These are phyloP conservation scores for Teleiodes luculella DNA, from an alignment of 2,888 invertebrate species.

Conservation along the genomic window DNA sequence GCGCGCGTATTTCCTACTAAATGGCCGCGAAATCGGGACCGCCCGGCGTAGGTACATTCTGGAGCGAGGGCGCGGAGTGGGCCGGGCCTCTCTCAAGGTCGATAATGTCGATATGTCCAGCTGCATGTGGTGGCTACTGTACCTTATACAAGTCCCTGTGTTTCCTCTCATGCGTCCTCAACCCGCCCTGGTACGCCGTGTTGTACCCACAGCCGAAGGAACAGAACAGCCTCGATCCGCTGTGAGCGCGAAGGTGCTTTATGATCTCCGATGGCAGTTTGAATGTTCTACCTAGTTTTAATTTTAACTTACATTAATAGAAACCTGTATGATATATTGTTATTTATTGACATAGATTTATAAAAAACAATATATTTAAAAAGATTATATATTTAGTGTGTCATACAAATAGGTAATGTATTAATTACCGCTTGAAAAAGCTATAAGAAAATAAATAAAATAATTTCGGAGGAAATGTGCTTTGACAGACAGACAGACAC, in stretches of 20 bases:
- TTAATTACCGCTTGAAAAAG: background rate
- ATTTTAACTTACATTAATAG: too few species aligned
- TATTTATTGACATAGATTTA: too few species aligned
- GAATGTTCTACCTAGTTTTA: slow-evolving; percentile 55
- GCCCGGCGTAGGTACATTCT: too few species aligned
- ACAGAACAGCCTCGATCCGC: slow-evolving; percentile 44
- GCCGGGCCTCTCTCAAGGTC: too few species aligned
- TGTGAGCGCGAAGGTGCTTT: slow-evolving; percentile 56
- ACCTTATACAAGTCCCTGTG: slow-evolving; percentile 54
- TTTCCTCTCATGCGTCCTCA: slow-evolving; percentile 55
- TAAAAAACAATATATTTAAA: too few species aligned
- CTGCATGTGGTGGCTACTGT: background rate
- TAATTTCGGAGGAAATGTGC: background rate
- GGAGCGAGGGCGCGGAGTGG: too few species aligned
- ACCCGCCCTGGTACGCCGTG: slow-evolving; percentile 52
- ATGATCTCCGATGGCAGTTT: slow-evolving; percentile 55
- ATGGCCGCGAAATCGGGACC: too few species aligned
- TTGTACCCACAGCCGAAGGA: slow-evolving; percentile 55
- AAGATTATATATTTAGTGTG: too few species aligned
- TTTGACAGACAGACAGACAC: background rate
- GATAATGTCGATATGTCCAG: too few species aligned
- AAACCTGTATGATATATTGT: too few species aligned
- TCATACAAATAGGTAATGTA: too few species aligned
- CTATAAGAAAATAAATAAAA: background rate
- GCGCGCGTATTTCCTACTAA: background rate